phyloP scores from a whole-genome alignment of 2,113 vertebrate species.

The Anoura caudifer region DNA sequence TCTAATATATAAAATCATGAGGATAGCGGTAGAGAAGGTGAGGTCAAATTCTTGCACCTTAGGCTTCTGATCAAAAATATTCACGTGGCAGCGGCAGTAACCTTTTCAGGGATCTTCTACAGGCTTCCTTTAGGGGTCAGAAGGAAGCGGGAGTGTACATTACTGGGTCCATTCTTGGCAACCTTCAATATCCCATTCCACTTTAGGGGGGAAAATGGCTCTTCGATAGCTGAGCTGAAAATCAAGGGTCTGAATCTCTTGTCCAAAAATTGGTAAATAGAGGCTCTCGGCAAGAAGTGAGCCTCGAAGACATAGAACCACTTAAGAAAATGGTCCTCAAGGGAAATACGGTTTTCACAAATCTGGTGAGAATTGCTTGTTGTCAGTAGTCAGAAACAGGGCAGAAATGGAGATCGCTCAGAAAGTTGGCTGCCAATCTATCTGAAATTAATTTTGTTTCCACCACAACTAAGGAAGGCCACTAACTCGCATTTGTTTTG shows the following conservation, averaged over 20 bases:
- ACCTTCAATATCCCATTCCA: neutral
- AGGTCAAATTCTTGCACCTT: neutral
- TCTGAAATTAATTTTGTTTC: neutral
- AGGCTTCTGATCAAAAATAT: neutral
- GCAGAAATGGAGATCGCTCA: neutral
- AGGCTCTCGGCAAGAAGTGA: neutral
- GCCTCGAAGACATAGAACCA: neutral
- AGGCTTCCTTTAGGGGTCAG: neutral
- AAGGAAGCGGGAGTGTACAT: neutral
- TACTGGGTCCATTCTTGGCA: neutral
- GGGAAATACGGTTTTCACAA: neutral
- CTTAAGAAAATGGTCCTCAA: neutral
- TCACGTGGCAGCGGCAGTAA: neutral
- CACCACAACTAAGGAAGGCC: neutral
- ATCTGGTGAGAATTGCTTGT: neutral
- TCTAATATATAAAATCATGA: neutral
- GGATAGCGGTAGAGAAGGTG: neutral
- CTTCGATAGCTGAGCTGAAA: neutral
- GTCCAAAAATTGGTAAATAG: neutral
- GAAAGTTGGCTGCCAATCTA: neutral
- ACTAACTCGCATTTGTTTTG: neutral
- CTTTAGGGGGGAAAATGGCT: neutral
- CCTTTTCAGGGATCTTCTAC: neutral
- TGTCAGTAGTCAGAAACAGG: neutral
- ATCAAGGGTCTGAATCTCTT: neutral